Evolutionary conservation across 2,888 invertebrate species (phyloP).

Genomic region (Papilio protenor): DNA sequence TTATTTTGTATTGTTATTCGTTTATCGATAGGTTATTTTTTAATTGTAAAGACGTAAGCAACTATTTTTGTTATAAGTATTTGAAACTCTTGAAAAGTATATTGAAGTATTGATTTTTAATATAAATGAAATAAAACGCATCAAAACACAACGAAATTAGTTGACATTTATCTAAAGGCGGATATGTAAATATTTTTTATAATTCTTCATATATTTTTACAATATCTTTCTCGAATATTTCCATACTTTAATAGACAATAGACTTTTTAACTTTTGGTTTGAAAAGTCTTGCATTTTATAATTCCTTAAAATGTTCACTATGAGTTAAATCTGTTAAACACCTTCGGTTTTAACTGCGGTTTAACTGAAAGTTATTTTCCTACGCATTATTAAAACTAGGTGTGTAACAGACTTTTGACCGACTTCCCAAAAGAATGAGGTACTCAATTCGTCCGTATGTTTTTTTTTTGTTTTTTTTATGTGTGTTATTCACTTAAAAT

Average conservation of each 20-base stretch:
- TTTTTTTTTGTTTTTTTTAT: no score
- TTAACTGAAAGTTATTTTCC: no score
- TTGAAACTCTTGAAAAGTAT: background rate
- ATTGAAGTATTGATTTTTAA: background rate
- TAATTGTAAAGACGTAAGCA: background rate
- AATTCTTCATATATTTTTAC: background rate
- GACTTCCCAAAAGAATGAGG: no score
- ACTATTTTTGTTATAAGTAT: background rate
- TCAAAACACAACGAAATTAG: background rate
- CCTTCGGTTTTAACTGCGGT: no score
- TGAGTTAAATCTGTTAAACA: background rate
- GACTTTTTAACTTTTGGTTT: background rate
- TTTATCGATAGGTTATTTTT: slow-evolving; percentile 5
- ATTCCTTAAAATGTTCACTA: background rate
- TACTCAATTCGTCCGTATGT: no score
- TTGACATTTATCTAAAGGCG: background rate
- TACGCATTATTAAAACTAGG: no score
- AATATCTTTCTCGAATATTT: background rate
- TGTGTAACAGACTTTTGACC: no score
- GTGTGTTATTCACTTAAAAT: no score
- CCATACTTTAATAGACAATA: background rate
- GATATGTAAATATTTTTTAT: background rate
- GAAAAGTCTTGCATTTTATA: background rate
- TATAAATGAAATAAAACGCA: background rate
- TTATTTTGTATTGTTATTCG: background rate